phyloP scores from a whole-genome alignment of 1,140 invertebrate species.

The Tribolium castaneum region DNA sequence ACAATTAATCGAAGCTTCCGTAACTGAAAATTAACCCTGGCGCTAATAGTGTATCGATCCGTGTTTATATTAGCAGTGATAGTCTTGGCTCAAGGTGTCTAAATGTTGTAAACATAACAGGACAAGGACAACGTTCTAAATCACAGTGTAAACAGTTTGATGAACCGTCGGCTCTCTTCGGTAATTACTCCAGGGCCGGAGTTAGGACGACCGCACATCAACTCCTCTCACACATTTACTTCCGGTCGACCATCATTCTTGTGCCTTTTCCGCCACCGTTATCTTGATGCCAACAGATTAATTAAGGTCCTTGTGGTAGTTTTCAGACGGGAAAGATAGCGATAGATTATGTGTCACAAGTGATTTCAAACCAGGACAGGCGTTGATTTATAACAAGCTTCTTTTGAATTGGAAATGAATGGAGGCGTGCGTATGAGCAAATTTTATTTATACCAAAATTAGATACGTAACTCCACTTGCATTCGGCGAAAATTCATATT shows the following conservation, averaged over 20 bases:
- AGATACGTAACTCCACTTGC: no score
- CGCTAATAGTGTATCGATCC: not conserved
- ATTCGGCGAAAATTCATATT: no score
- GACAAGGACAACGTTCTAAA: constrained; percentile 16
- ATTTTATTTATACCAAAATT: no score
- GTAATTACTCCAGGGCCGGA: constrained; percentile 26
- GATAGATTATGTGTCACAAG: constrained; percentile 32
- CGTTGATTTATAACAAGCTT: constrained; percentile 19
- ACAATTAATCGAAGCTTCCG: not conserved
- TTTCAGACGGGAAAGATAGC: constrained; percentile 10
- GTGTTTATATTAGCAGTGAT: constrained; percentile 5
- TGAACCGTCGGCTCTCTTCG: constrained; percentile 26
- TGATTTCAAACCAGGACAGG: constrained; percentile 5
- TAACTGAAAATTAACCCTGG: not conserved
- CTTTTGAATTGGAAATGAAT: not conserved
- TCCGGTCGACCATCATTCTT: constrained; percentile 22
- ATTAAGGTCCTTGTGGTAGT: constrained; percentile 36
- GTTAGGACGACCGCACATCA: constrained; percentile 29
- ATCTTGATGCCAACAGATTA: constrained; percentile 34
- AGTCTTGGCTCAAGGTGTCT: constrained; percentile 2
- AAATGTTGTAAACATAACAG: constrained; percentile 26
- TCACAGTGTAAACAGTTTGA: constrained; percentile 42
- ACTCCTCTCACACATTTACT: not conserved
- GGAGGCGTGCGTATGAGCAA: not conserved
- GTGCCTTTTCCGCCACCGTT: not conserved